These are phyloP conservation scores for Anas platyrhynchos DNA, from an alignment of 2,113 vertebrate species.

Conservation along the genomic window DNA sequence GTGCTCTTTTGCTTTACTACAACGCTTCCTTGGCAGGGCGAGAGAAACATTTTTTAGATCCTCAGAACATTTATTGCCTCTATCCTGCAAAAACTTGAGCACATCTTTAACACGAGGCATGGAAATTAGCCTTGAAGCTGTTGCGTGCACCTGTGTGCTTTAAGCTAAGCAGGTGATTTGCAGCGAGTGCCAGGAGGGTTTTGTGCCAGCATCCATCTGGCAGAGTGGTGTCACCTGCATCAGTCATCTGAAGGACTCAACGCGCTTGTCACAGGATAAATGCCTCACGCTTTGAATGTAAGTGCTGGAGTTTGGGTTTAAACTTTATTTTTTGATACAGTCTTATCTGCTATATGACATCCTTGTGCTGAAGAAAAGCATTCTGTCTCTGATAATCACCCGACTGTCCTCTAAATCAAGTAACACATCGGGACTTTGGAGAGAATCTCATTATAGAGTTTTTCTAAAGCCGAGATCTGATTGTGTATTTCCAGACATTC, in stretches of 20 bases:
- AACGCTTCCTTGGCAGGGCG: fast-evolving
- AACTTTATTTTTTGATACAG: not conserved
- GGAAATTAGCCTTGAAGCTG: not conserved
- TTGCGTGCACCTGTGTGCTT: not conserved
- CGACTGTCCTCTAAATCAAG: not conserved
- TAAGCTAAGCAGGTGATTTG: not conserved
- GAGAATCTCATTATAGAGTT: not conserved
- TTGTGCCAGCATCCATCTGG: not conserved
- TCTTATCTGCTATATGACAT: not conserved
- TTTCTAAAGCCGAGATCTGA: not conserved
- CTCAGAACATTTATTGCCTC: not conserved
- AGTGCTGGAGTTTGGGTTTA: not conserved
- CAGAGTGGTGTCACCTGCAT: not conserved
- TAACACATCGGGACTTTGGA: not conserved
- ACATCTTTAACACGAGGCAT: not conserved
- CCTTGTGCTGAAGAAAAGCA: not conserved
- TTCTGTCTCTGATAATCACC: not conserved
- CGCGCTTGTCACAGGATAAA: not conserved
- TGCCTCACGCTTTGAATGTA: not conserved
- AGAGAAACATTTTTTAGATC: not conserved
- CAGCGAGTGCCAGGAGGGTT: not conserved
- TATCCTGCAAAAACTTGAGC: not conserved
- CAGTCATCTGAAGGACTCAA: not conserved
- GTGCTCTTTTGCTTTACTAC: not conserved
- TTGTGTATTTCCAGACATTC: not conserved